Percentiles rank a stretch among this genome's conserved stretches.
Evolutionary conservation across 2,888 invertebrate genomes (phyloP).

Genomic region (Baccha elongata): DNA sequence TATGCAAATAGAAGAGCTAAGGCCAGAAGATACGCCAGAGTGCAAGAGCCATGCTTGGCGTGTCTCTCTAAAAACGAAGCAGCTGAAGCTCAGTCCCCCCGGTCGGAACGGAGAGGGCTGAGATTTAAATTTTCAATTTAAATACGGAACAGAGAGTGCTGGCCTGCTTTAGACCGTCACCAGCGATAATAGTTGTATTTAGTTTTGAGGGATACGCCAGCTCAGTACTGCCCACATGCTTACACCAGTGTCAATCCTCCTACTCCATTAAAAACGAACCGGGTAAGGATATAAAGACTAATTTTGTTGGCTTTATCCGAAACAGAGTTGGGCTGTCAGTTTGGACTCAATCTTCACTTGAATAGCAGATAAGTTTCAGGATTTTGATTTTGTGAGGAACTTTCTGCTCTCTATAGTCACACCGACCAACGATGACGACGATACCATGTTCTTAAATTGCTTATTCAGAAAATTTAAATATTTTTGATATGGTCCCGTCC

Average conservation of each 20-base stretch:
- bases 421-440: neutral
- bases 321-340: slow-evolving; percentile 58
- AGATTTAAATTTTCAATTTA: slow-evolving; percentile 74
- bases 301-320: slow-evolving; percentile 56
- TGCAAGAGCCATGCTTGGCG: slow-evolving; percentile 35
- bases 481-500: slow-evolving; percentile 41
- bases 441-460: slow-evolving; percentile 27
- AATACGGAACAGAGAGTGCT: slow-evolving; percentile 69
- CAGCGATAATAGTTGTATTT: slow-evolving; percentile 68
- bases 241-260: neutral
- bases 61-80: slow-evolving; percentile 25
- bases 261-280: slow-evolving; percentile 8
- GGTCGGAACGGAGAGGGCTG: slow-evolving; percentile 47
- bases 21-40: slow-evolving; percentile 34
- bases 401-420: slow-evolving; percentile 13
- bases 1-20: slow-evolving; percentile 76
- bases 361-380: slow-evolving; percentile 64
- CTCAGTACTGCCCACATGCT: neutral
- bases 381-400: slow-evolving; percentile 45
- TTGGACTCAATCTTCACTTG: slow-evolving; percentile 50
- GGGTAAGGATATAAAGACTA: slow-evolving; percentile 49
- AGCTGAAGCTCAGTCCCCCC: neutral
- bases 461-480: slow-evolving; percentile 65
- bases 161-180: slow-evolving; percentile 33
- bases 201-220: slow-evolving; percentile 55